phyloP scores from a whole-genome alignment of 2,113 vertebrate genomes.

The Crotalus helleri region DNA sequence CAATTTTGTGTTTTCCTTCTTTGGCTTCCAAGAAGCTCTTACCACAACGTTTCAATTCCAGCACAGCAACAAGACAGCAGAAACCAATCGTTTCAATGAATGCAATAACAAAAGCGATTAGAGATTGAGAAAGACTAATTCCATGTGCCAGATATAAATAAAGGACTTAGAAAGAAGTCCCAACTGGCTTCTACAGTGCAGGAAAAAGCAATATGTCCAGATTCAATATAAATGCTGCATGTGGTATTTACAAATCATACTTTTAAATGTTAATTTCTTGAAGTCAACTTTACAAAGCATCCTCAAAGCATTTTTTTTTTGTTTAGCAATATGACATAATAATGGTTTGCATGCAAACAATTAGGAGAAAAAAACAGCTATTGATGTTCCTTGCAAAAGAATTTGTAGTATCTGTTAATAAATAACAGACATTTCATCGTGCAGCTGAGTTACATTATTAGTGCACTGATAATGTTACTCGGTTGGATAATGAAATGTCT shows the following conservation, averaged over 20 bases:
- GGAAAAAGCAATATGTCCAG: background rate
- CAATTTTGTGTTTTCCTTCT: conserved; percentile 53
- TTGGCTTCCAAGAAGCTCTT: conserved; percentile 58
- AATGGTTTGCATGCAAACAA: background rate
- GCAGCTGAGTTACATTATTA: background rate
- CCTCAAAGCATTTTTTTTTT: background rate
- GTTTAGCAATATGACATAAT: background rate
- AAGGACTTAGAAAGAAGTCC: conserved; percentile 28
- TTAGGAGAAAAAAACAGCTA: background rate
- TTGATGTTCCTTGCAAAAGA: background rate
- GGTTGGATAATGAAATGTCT: background rate
- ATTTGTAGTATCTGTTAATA: background rate
- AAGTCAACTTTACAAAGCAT: background rate
- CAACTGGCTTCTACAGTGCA: background rate
- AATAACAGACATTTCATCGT: background rate
- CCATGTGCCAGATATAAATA: conserved; percentile 54
- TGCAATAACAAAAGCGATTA: conserved; percentile 50
- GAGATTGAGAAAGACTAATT: conserved; percentile 52
- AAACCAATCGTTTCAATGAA: conserved; percentile 46
- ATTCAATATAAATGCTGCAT: background rate
- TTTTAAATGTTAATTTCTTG: background rate
- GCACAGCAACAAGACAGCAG: conserved; percentile 45
- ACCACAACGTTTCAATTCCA: conserved; percentile 56
- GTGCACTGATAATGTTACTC: background rate
- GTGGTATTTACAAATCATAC: background rate